These are phyloP conservation scores for Aplocera efformata DNA, from an alignment of 2,888 invertebrate genomes.

Conservation along the genomic window DNA sequence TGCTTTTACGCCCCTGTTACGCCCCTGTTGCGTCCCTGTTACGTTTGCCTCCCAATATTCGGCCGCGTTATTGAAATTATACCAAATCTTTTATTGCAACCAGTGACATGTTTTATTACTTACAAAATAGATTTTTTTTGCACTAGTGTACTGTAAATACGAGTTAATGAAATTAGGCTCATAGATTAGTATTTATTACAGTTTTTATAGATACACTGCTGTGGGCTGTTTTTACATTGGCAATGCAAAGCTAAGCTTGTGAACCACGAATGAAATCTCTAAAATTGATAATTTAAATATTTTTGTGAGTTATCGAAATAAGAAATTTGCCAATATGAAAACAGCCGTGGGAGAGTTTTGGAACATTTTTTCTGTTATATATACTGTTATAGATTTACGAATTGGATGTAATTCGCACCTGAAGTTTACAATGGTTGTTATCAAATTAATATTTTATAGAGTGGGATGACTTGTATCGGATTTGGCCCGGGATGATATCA, in stretches of 20 bases:
- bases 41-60: slow-evolving; percentile 20
- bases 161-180: slow-evolving; percentile 50
- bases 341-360: slow-evolving; percentile 9
- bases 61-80: slow-evolving; percentile 18
- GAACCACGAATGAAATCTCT: too few relatives aligned
- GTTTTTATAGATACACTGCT: slow-evolving; percentile 24
- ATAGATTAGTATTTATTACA: slow-evolving; percentile 67
- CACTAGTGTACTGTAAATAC: slow-evolving; percentile 57
- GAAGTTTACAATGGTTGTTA: slow-evolving; percentile 23
- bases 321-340: slow-evolving; percentile 6
- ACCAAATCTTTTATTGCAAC: slow-evolving; percentile 27
- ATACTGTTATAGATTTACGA: slow-evolving; percentile 17
- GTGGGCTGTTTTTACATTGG: slow-evolving; percentile 9
- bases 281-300: too few relatives aligned
- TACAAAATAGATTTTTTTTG: slow-evolving; percentile 43
- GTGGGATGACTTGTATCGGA: slow-evolving; percentile 15
- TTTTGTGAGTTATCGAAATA: background rate
- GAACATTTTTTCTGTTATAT: slow-evolving; percentile 20
- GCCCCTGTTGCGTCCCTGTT: slow-evolving; percentile 18
- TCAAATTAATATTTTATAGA: slow-evolving; percentile 21
- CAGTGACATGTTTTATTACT: slow-evolving; percentile 54
- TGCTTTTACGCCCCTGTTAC: slow-evolving; percentile 55
- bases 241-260: background rate
- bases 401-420: slow-evolving; percentile 18
- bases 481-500: slow-evolving; percentile 13